These are phyloP conservation scores for Enteromius paludinosus DNA, from an alignment of 2,797 vertebrate species.

Conservation along the genomic window DNA sequence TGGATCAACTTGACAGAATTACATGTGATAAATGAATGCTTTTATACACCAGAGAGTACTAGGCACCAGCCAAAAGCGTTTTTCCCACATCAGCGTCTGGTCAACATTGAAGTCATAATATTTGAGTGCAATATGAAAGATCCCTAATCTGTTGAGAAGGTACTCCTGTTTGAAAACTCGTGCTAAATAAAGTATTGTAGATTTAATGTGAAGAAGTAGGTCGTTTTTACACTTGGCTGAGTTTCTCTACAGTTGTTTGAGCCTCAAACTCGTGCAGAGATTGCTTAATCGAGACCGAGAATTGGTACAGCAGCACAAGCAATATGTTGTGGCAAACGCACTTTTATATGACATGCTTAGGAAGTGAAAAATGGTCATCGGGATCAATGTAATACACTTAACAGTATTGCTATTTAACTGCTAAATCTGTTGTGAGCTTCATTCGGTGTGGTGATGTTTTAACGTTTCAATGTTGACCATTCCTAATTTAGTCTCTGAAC, in stretches of 20 bases:
- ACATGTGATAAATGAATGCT: neutral
- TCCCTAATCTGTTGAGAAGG: neutral
- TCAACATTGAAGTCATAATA: slow-evolving; percentile 3
- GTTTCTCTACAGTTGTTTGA: neutral
- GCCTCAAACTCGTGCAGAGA: neutral
- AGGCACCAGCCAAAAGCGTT: neutral
- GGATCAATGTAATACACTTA: slow-evolving; percentile 6
- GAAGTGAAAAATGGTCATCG: neutral
- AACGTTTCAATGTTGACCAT: slow-evolving; percentile 2
- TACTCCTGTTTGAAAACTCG: neutral
- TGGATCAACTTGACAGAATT: neutral
- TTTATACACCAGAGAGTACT: neutral
- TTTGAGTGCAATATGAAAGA: slow-evolving; percentile 12
- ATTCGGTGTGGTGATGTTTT: slow-evolving; percentile 47
- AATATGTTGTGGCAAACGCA: slow-evolving; percentile 16
- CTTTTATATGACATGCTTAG: slow-evolving; percentile 2
- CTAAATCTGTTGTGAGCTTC: slow-evolving; percentile 12
- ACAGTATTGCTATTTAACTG: slow-evolving; percentile 18
- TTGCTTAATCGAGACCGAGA: neutral
- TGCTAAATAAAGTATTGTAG: neutral
- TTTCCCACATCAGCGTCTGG: neutral
- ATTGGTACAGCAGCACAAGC: neutral
- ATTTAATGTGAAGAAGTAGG: neutral
- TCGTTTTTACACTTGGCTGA: neutral
- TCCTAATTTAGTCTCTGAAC: slow-evolving; percentile 20